A percentile compares a stretch with the other conserved stretches of the same genome.
phyloP scores from a whole-genome alignment of 2,888 invertebrate species.

The Amblyjoppa proteus region DNA sequence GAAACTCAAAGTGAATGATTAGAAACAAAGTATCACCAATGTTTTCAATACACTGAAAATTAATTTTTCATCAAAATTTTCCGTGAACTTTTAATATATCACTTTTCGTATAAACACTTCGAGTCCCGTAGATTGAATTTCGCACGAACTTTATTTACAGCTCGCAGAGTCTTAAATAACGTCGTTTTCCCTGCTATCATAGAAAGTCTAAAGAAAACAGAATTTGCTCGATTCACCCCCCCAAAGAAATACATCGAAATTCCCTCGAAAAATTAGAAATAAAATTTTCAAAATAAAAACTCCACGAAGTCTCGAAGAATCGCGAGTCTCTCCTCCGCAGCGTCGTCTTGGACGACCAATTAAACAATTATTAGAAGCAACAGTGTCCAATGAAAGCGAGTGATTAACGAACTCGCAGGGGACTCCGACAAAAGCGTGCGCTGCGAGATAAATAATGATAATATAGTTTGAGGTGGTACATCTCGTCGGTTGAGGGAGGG shows the following conservation, averaged over 20 bases:
- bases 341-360: conserved; percentile 27
- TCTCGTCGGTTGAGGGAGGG: conserved; percentile 64
- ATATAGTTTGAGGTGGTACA: conserved; percentile 68
- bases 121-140: too few relatives aligned
- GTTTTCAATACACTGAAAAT: too few relatives aligned
- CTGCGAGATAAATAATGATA: conserved; percentile 63
- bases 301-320: not conserved
- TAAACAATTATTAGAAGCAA: conserved; percentile 46
- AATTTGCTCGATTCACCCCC: too few relatives aligned
- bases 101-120: too few relatives aligned
- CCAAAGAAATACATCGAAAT: not conserved
- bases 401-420: conserved; percentile 59
- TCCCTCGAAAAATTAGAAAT: not conserved
- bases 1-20: too few relatives aligned
- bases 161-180: too few relatives aligned
- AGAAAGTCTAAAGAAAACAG: too few relatives aligned
- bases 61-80: too few relatives aligned
- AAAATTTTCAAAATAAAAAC: not conserved
- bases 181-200: too few relatives aligned
- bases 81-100: too few relatives aligned
- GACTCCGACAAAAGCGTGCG: conserved; percentile 41
- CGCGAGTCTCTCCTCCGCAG: not conserved
- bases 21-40: too few relatives aligned
- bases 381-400: conserved; percentile 48
- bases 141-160: too few relatives aligned